These are phyloP conservation scores for Chaetophractus vellerosus DNA, from an alignment of 2,797 vertebrate species.

Conservation along the genomic window DNA sequence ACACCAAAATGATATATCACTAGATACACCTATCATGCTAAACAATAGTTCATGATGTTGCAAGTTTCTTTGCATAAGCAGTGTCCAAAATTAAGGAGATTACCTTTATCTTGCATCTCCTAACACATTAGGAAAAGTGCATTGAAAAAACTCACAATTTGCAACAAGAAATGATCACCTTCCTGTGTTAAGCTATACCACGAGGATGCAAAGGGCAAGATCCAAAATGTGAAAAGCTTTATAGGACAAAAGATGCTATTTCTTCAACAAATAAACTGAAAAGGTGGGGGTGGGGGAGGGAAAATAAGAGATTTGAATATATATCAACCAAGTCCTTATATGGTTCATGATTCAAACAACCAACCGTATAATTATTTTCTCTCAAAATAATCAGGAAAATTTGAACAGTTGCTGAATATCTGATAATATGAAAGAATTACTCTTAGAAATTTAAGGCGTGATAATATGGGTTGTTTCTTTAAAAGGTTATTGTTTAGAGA, in stretches of 20 bases:
- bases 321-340: slow-evolving; percentile 24
- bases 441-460: slow-evolving; percentile 50
- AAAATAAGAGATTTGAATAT: neutral
- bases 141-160: neutral
- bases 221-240: neutral
- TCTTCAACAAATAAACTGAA: slow-evolving; percentile 45
- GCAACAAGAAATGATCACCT: slow-evolving; percentile 48
- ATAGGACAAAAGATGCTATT: neutral
- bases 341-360: neutral
- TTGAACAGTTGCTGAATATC: slow-evolving; percentile 1
- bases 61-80: neutral
- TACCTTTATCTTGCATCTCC: neutral
- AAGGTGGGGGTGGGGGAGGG: neutral
- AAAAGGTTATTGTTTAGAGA: slow-evolving; percentile 10
- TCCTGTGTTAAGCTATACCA: neutral
- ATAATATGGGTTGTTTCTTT: neutral
- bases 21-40: neutral
- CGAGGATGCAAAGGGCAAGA: neutral
- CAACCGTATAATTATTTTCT: too few relatives aligned
- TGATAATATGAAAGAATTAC: slow-evolving; percentile 7
- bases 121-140: slow-evolving; percentile 12
- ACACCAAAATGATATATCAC: neutral
- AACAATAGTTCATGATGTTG: neutral
- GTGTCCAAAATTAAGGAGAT: neutral
- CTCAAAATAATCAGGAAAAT: slow-evolving; percentile 36